Percentiles rank a stretch among this genome's conserved stretches.
Conservation (phyloP, 2,113 vertebrate species). For the Proteles cristata region DNA sequence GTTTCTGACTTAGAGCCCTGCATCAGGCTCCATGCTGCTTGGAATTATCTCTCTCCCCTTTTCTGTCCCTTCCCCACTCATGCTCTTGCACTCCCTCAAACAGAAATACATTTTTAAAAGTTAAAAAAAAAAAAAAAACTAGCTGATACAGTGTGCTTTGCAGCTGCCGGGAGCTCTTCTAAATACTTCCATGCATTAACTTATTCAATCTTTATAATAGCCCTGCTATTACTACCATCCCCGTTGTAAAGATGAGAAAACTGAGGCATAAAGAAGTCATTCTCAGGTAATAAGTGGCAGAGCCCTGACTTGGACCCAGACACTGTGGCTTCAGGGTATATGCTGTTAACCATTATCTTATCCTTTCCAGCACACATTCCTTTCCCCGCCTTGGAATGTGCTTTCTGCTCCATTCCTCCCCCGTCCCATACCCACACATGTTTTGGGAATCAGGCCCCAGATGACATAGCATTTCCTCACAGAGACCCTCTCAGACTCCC, state of each 20-base stretch:
- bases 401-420: not conserved
- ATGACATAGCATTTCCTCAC: not conserved
- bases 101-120: too few relatives aligned
- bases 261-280: not conserved
- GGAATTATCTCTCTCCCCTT: too few relatives aligned
- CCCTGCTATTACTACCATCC: not conserved
- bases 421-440: not conserved
- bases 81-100: too few relatives aligned
- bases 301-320: not conserved
- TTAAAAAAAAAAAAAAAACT: too few relatives aligned
- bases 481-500: not conserved
- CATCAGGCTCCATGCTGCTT: too few relatives aligned
- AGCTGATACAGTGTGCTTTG: not conserved
- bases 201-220: not conserved
- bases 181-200: not conserved
- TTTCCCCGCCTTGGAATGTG: not conserved
- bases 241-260: not conserved
- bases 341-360: too few relatives aligned
- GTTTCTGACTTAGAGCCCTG: too few relatives aligned
- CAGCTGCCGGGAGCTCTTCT: not conserved
- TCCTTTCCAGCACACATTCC: too few relatives aligned
- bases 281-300: not conserved
- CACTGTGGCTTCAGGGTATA: not conserved
- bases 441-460: not conserved
- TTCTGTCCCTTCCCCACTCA: too few relatives aligned